Conservation (phyloP, 2,888 invertebrate species). For the Orgyia antiqua region DNA sequence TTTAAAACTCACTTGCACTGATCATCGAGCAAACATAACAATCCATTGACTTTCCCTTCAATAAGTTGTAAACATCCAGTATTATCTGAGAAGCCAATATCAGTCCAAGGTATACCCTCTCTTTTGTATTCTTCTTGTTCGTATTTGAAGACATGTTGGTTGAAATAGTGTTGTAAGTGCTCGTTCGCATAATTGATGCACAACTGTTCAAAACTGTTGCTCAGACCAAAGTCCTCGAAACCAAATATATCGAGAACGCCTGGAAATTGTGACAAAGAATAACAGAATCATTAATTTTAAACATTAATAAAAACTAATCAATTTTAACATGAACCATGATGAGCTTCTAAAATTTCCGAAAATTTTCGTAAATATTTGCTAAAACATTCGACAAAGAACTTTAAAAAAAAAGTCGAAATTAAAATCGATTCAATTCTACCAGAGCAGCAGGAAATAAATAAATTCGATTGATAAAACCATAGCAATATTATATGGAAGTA, state of each 20-base stretch:
- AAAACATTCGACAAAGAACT: too few species aligned
- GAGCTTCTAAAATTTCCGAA: too few species aligned
- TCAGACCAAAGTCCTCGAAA: slow-evolving; percentile 95
- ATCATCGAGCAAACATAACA: slow-evolving; percentile 94
- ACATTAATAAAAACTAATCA: too few species aligned
- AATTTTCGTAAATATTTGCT: too few species aligned
- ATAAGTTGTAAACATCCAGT: slow-evolving; percentile 95
- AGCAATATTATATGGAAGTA: too few species aligned
- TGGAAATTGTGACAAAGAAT: slow-evolving; percentile 24
- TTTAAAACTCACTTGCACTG: slow-evolving; percentile 94
- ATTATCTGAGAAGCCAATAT: slow-evolving; percentile 97
- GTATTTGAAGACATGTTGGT: slow-evolving; percentile 98
- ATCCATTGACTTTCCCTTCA: slow-evolving; percentile 92
- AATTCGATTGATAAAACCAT: too few species aligned
- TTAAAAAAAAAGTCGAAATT: too few species aligned
- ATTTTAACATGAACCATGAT: too few species aligned
- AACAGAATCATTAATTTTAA: too few species aligned
- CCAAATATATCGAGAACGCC: slow-evolving; percentile 98
- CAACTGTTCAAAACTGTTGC: slow-evolving; percentile 96
- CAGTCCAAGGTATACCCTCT: slow-evolving; percentile 96
- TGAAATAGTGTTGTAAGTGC: slow-evolving; percentile 97
- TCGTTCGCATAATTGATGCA: slow-evolving; percentile 99
- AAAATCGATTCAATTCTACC: too few species aligned
- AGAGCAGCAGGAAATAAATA: too few species aligned
- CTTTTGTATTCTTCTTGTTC: slow-evolving; percentile 97